Conservation (phyloP, 1,140 invertebrate species). For the Drosophila sucinea region DNA sequence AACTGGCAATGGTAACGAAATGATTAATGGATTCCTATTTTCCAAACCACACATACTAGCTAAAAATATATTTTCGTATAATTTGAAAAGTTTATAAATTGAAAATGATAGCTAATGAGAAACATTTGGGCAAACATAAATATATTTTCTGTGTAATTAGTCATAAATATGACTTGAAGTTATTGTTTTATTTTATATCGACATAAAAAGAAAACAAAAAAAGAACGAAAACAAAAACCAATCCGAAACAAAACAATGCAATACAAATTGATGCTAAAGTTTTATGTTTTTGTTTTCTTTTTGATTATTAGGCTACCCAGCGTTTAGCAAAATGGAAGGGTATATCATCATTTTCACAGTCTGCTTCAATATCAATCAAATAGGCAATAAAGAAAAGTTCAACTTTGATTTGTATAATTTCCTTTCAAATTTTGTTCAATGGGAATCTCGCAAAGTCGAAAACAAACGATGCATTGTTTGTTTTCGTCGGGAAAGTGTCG, state of each 20-base stretch:
- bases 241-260: too few species aligned
- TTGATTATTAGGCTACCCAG: too few species aligned
- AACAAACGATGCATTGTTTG: neutral
- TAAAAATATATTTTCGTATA: neutral
- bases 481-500: neutral
- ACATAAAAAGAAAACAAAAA: neutral
- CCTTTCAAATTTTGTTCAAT: too few species aligned
- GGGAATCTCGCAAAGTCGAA: too few species aligned
- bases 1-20: neutral
- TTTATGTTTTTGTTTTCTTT: slow-evolving; percentile 1
- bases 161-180: neutral
- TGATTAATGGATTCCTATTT: slow-evolving; percentile 1
- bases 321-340: too few species aligned
- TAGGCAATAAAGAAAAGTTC: too few species aligned
- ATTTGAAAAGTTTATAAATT: slow-evolving; percentile 11
- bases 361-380: too few species aligned
- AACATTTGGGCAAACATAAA: neutral
- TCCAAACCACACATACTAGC: neutral
- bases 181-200: neutral
- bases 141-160: neutral
- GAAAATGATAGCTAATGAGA: neutral
- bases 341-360: neutral
- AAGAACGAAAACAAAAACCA: too few species aligned
- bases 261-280: neutral
- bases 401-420: too few species aligned